A percentile compares a stretch with the other conserved stretches of the same genome.
Conservation (phyloP, 2,113 vertebrate genomes). For the Balaeniceps rex region DNA sequence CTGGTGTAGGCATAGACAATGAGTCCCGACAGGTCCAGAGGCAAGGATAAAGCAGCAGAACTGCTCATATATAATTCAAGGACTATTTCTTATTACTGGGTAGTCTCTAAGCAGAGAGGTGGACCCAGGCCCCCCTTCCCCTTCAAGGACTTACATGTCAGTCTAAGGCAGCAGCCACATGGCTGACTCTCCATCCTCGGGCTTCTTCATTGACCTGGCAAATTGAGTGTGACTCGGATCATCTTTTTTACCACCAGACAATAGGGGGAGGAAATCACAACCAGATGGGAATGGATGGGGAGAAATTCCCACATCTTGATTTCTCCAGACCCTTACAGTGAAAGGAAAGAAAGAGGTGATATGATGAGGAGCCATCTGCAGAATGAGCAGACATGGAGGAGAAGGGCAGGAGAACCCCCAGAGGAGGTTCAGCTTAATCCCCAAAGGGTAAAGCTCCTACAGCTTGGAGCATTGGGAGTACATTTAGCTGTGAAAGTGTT, state of each 20-base stretch:
- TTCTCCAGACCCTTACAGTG: neutral
- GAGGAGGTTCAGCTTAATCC: neutral
- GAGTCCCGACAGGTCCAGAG: neutral
- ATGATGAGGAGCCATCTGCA: neutral
- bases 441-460: neutral
- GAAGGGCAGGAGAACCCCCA: neutral
- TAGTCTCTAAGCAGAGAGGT: neutral
- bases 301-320: neutral
- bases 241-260: neutral
- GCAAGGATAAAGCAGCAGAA: neutral
- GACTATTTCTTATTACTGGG: neutral
- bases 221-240: rapidly evolving
- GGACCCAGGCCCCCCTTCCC: neutral
- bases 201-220: neutral
- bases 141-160: neutral
- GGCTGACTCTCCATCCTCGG: neutral
- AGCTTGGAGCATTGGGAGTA: neutral
- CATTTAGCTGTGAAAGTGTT: conserved; percentile 22
- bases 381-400: neutral
- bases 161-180: neutral
- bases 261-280: neutral
- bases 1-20: neutral
- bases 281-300: neutral
- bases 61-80: neutral
- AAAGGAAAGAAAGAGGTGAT: neutral